Evolutionary conservation across 2,888 invertebrate genomes (phyloP), one percentile per base, ranked within the genome.

Genomic region (Metallyticus violacea): DNA sequence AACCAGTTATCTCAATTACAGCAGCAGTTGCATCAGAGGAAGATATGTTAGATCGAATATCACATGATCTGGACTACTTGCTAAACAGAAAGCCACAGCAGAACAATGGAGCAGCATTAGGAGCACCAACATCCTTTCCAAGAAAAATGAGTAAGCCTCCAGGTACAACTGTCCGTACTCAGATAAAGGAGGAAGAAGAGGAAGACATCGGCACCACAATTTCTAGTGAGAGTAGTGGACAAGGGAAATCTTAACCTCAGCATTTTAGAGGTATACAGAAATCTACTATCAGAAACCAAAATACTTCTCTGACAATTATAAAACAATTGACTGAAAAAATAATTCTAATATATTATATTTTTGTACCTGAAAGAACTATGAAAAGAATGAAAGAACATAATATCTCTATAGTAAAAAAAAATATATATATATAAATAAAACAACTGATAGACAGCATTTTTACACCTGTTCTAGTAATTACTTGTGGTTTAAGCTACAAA

Each of bases 61-160:
- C 96, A 1, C 95, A 95, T 90, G 97, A 97, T 92, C 92, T 97
- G 89, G 96, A 97, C 92, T 97, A 96, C 92, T 92, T 97, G 89
- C 92, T 97, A 88, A 97, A 97, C 91, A 93, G 96, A 88, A 94
- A 93, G 88, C 93, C 77, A 82, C 79, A 30, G 6, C 79, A 28
- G 27, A 87, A 86, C 28, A 85, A 80, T 40, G 87, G 85, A 26
- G 84, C 40, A 62, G 28, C 40, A 15, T 81, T 86, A 1, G 62
- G 40, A 22, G 81, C 85, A 62, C 88, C 88, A 30, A 86, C 88
- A 30, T 28, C 40, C 25, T 86, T 86, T 62, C 26, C 87, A n/a
- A 25, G 88, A 26, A 88, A 88, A 81, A 85, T 87, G 25, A 87
- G 87, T 77, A 88, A 88, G 26, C 86, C 86, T 26, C 86, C 87